phyloP scores from a whole-genome alignment of 2,888 invertebrate species.

The Ecdyonurus torrentis region DNA sequence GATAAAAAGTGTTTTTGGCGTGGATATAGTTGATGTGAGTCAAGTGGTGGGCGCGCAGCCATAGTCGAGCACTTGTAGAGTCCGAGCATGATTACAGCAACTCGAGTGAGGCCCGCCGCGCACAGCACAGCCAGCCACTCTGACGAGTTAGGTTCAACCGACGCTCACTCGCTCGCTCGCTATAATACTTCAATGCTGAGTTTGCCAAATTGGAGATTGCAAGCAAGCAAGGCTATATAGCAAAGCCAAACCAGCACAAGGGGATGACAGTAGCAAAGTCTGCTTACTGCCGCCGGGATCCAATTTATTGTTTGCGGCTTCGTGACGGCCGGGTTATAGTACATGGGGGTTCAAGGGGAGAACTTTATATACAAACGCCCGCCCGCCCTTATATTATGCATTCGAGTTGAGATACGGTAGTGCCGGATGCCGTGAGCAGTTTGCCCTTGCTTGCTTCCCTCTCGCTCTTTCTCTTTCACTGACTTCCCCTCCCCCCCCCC shows the following conservation, averaged over 20 bases:
- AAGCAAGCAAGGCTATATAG: not conserved
- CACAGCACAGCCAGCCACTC: too few species aligned
- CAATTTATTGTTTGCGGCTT: constrained; percentile 6
- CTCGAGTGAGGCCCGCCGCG: not conserved
- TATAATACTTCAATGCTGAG: not conserved
- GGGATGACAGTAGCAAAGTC: too few species aligned
- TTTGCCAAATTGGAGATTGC: not conserved
- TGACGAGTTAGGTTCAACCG: too few species aligned
- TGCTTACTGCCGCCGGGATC: not conserved
- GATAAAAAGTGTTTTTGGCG: too few species aligned
- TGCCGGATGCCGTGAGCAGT: not conserved
- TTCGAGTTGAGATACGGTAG: not conserved
- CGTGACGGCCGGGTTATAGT: not conserved
- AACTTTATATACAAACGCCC: too few species aligned
- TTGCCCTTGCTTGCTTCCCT: not conserved
- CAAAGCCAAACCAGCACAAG: not conserved
- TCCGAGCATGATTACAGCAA: not conserved
- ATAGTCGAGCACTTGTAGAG: not conserved
- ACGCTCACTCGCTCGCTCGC: too few species aligned
- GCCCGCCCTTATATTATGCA: not conserved
- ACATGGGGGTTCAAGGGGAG: not conserved
- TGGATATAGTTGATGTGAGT: not conserved
- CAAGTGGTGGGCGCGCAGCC: not conserved
- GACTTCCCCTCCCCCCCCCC: not conserved
- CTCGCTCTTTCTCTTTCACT: constrained; percentile 1